Evolutionary conservation across 2,888 invertebrate genomes (phyloP).

Genomic region (Ypsolopha sequella): DNA sequence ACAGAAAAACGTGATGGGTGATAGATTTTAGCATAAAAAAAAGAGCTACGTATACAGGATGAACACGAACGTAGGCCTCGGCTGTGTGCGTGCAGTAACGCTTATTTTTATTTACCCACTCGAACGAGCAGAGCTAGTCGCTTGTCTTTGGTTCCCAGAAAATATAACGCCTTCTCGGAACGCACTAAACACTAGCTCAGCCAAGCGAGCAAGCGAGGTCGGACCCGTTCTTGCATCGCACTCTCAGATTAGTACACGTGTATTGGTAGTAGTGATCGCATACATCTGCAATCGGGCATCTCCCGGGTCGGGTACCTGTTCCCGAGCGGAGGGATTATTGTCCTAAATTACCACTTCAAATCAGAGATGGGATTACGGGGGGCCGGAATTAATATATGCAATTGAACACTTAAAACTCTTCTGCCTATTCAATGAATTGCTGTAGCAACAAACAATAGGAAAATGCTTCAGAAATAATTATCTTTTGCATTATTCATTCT

Average conservation of each 20-base stretch:
- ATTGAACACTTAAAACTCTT: neutral
- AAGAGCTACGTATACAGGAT: neutral
- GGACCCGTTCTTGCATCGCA: too few species aligned
- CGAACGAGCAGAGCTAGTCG: constrained; percentile 49
- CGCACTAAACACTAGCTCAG: constrained; percentile 38
- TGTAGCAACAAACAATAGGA: neutral
- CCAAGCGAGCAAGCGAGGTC: constrained; percentile 63
- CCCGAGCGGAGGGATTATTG: neutral
- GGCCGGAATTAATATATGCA: neutral
- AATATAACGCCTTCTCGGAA: constrained; percentile 70
- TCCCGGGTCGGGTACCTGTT: neutral
- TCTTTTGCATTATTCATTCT: too few species aligned
- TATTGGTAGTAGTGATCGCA: neutral
- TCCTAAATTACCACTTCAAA: neutral
- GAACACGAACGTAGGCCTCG: neutral
- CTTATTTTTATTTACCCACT: constrained; percentile 50
- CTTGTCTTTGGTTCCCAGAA: constrained; percentile 66
- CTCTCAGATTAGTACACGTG: constrained; percentile 4
- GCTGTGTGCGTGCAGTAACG: constrained; percentile 34
- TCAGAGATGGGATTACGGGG: neutral
- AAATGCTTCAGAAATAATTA: too few species aligned
- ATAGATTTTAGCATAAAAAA: neutral
- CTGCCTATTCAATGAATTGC: neutral
- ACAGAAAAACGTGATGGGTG: neutral
- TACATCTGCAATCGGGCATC: constrained; percentile 8